These are phyloP conservation scores for Podilymbus podiceps DNA, from an alignment of 2,113 vertebrate genomes.

Conservation along the genomic window DNA sequence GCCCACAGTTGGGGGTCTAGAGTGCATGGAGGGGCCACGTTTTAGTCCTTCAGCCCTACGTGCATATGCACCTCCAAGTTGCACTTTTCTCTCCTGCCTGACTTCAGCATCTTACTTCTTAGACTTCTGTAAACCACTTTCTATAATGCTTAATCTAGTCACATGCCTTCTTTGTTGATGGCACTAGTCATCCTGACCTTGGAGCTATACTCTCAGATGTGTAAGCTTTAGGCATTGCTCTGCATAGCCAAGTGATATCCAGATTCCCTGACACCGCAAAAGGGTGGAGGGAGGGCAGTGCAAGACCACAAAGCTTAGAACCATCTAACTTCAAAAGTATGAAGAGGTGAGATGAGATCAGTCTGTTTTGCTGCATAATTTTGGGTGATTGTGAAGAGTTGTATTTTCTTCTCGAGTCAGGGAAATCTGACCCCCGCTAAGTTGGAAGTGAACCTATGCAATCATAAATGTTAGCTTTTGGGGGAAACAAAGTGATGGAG, in stretches of 20 bases:
- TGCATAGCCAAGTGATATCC: background rate
- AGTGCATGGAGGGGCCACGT: rapidly evolving
- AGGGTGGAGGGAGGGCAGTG: background rate
- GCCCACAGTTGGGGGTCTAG: background rate
- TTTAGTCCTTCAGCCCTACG: background rate
- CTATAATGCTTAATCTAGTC: background rate
- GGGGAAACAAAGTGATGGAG: background rate
- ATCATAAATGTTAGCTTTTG: background rate
- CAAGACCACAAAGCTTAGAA: background rate
- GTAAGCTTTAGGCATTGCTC: background rate
- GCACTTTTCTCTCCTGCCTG: background rate
- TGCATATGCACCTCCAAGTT: rapidly evolving
- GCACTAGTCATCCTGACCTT: background rate
- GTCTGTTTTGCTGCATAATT: background rate
- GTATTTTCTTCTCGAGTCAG: background rate
- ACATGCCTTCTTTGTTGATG: background rate
- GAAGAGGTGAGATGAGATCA: background rate
- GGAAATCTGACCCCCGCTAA: background rate
- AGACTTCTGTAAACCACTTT: background rate
- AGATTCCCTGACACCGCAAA: background rate
- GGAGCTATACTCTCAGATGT: rapidly evolving
- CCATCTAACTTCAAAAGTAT: background rate
- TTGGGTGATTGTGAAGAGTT: background rate
- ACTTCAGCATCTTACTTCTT: background rate
- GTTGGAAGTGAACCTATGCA: background rate